phyloP scores from a whole-genome alignment of 1,140 invertebrate species.

The Cotesia typhae region DNA sequence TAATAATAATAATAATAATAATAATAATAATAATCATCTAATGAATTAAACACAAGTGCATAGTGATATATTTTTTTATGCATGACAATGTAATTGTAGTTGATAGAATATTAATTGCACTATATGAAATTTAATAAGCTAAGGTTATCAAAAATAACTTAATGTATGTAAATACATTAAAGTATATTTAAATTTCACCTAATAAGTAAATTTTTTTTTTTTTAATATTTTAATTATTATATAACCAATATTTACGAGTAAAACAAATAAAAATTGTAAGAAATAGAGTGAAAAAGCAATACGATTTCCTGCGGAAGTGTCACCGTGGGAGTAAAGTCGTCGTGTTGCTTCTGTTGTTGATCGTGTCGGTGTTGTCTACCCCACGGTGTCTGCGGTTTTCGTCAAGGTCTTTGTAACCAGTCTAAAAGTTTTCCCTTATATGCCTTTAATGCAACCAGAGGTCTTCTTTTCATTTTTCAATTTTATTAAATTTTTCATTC shows the following conservation, averaged over 20 bases:
- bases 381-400: constrained; percentile 26
- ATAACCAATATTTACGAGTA: too few species aligned
- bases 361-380: neutral
- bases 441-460: neutral
- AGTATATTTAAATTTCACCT: too few species aligned
- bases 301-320: constrained; percentile 36
- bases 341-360: constrained; percentile 1
- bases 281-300: neutral
- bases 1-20: too few species aligned
- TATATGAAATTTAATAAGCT: too few species aligned
- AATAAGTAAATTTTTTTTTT: too few species aligned
- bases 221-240: too few species aligned
- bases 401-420: constrained; percentile 17
- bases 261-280: too few species aligned
- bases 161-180: too few species aligned
- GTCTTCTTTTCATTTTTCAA: neutral
- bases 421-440: neutral
- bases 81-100: neutral
- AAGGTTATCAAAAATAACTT: too few species aligned
- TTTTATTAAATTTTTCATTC: too few species aligned
- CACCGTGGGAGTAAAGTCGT: constrained; percentile 17
- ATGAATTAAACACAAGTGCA: constrained; percentile 12
- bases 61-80: neutral
- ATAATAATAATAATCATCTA: neutral
- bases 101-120: neutral